Percentiles rank a stretch among this genome's conserved stretches.
Conservation (phyloP, 2,797 vertebrate species). For the Parambassis ranga region DNA sequence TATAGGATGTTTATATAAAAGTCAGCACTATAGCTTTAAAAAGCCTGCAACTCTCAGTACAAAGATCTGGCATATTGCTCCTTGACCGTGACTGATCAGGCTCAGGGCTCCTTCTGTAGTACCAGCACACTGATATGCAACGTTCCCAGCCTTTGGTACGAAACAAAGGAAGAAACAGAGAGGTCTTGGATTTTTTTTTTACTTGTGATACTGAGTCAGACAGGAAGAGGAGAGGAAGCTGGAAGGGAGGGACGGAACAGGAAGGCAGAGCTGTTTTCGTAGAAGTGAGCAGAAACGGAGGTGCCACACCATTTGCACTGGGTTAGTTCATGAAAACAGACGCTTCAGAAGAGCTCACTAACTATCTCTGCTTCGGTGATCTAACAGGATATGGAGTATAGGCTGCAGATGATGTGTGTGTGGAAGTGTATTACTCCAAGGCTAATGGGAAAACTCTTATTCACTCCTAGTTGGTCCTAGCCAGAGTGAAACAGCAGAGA, state of each 20-base stretch:
- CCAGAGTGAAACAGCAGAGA: conserved; percentile 51
- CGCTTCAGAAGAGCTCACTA: conserved; percentile 6
- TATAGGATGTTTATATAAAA: neutral
- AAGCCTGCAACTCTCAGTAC: too few relatives aligned
- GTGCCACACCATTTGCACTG: conserved; percentile 28
- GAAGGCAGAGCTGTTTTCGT: conserved; percentile 61
- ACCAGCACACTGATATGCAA: conserved; percentile 27
- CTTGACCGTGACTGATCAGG: neutral
- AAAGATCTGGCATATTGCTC: neutral
- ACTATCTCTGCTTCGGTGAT: neutral
- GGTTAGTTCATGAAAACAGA: neutral
- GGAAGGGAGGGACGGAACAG: conserved; percentile 66
- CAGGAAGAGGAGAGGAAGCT: conserved; percentile 73
- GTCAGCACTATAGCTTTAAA: too few relatives aligned
- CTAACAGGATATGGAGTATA: neutral
- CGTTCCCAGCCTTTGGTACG: conserved; percentile 15
- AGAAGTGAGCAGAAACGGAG: conserved; percentile 41
- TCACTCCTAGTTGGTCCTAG: conserved; percentile 42
- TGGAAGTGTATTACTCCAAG: conserved; percentile 13
- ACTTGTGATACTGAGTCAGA: conserved; percentile 65
- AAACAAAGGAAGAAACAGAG: conserved; percentile 44
- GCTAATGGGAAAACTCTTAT: conserved; percentile 28
- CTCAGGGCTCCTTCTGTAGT: neutral
- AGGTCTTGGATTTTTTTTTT: conserved; percentile 61
- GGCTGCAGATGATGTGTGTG: conserved; percentile 9